Base-by-base conservation (phyloP, 2,113 vertebrate genomes). In the Paradoxurus hermaphroditus region DNA sequence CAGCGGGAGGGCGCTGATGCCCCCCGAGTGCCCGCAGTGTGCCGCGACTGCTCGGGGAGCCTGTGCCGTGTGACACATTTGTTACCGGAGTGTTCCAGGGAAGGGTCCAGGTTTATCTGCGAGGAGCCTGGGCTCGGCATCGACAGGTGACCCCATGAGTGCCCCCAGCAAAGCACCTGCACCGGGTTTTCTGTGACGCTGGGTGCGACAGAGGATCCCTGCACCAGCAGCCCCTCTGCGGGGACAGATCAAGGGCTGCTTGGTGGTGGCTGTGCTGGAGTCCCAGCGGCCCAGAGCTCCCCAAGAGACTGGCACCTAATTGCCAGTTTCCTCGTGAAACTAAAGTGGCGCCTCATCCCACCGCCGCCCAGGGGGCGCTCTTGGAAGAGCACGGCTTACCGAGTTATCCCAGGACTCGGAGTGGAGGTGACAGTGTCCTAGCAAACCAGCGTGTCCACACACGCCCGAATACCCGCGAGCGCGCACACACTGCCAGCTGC, bases 61-160 rank as follows among this genome's bases (percentile, higher is more conserved):
- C 34, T 0, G 0, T 4, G 1, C 39, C 2, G 11, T 2, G 3
- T 1, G 21, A 19, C 27, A 0, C 3, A 1, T 23, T 51, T 12
- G 4, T 53, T 49, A 65, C 29, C 68, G 5, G 9, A 27, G 10
- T 18, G 14, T 11, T 12, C 44, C 53, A 51, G 18, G 41, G 21
- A 36, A 15, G 51, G 21, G 72, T 16, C 49, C 6, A 16, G 62
- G 6, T 25, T 39, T 15, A 39, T 51, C 8, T 23, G 1, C 0
- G 2, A 46, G 82, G 44, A 78, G 23, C 12, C 13, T 10, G 0
- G 77, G 7, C 73, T 90, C 31, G 7, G 41, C 75, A 9, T 7
- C 44, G 36, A 13, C 56, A 25, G 62, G 18, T 2, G 10, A 21
- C 31, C 12, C 88, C n/a, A 12, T 0, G 0, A 34, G 31, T 1